Base-by-base conservation (phyloP, 2,113 vertebrate genomes). In the Pseudopodoces humilis region DNA sequence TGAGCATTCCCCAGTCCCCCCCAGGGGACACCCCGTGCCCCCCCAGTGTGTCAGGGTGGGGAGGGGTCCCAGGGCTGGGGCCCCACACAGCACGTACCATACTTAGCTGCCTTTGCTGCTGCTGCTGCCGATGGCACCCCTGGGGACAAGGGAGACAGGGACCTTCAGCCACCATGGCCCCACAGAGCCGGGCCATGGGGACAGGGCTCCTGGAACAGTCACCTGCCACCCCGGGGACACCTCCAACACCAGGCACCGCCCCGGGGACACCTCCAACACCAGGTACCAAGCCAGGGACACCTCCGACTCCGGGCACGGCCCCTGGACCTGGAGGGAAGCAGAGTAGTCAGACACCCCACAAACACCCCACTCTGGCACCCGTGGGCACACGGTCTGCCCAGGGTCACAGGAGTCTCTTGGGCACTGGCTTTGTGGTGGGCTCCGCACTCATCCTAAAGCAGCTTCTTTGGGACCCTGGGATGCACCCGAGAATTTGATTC, bases 61-160 rank as follows among this genome's bases (percentile, higher is more conserved):
- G 33, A 37, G 68, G 46, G 25, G 9, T 21, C 44, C 13, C 4
- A 13, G 63, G 58, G 46, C n/a, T 4, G 18, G 35, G 30, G n/a
- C n/a, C n/a, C n/a, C n/a, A 0, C 1, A 0, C 35, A 22, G 31
- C 35, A 83, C 94, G 3, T 92, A 97, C 96, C 96, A 1, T 20
- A 96, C 25, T 96, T 96, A 49, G 96, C 96, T 91, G 96, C 96
- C 79, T 97, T 97, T 37, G 95, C 95, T 77, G 94, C 95, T 20
- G 96, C 96, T 27, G 91, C 96, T 13, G 89, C 95, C 3, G 92
- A 88, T 0, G 96, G 94, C 0, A 44, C 10, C 50, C 96, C 95
- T 92, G 91, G 50, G 72, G 56, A 91, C 31, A 58, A 92, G 47
- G n/a, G n/a, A 94, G 88, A 91, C 75, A 84, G 35, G 10, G 39